Percentiles rank a stretch among this genome's conserved stretches.
These are phyloP conservation scores for Agrotis ipsilon DNA, from an alignment of 2,888 invertebrate genomes.

Conservation along the genomic window DNA sequence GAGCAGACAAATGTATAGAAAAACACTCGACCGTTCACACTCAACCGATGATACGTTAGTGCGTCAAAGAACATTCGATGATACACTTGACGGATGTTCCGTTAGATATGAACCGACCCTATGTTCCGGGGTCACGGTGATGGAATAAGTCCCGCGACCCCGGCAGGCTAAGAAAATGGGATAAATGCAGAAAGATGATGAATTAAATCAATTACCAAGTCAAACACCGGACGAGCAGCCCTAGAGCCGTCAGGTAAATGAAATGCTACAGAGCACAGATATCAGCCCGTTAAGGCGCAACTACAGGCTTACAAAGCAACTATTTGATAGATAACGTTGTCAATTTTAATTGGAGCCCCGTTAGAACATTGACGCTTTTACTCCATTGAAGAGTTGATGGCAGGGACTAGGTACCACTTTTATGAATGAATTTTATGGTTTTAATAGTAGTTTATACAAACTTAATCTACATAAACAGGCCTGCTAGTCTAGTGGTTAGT, in stretches of 20 bases:
- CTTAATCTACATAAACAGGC: neutral
- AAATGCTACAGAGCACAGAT: conserved; percentile 51
- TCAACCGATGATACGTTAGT: no score
- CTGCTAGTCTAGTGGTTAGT: no score
- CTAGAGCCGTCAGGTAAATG: conserved; percentile 46
- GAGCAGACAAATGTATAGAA: no score
- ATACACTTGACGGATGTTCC: no score
- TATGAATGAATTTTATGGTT: conserved; percentile 45
- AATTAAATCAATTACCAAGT: conserved; percentile 33
- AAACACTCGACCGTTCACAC: no score
- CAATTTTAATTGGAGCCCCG: conserved; percentile 55
- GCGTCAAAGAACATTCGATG: no score
- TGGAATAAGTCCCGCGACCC: no score
- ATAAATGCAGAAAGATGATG: no score
- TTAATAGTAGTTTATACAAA: conserved; percentile 2
- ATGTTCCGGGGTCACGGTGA: no score
- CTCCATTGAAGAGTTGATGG: conserved; percentile 43
- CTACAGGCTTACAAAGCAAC: conserved; percentile 52
- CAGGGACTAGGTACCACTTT: conserved; percentile 26
- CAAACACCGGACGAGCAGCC: conserved; percentile 37
- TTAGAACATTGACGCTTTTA: conserved; percentile 52
- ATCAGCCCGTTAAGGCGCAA: conserved; percentile 51
- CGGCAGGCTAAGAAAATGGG: no score
- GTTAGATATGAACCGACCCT: no score
- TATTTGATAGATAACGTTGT: conserved; percentile 59